phyloP scores from a whole-genome alignment of 2,113 vertebrate genomes.

The Syngnathus floridae region DNA sequence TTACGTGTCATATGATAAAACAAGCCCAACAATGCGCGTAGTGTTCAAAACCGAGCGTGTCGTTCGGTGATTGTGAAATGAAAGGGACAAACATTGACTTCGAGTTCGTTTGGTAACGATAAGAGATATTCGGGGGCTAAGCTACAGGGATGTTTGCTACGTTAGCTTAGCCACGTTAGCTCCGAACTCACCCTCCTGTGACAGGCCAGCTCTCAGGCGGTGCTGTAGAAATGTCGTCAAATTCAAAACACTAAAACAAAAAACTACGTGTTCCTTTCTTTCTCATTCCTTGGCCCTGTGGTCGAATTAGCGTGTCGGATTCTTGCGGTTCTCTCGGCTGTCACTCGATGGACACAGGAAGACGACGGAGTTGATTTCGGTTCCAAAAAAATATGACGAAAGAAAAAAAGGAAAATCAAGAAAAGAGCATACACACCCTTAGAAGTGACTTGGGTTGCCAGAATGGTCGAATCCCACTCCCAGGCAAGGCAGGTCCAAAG shows the following conservation, averaged over 20 bases:
- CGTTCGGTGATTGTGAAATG: background rate
- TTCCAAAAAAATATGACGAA: background rate
- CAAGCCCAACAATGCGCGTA: background rate
- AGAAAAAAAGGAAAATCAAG: background rate
- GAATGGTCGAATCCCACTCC: conserved; percentile 62
- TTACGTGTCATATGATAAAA: conserved; percentile 52
- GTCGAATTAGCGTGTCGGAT: background rate
- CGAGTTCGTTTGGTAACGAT: background rate
- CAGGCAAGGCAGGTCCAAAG: conserved; percentile 64
- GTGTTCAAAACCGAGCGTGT: background rate
- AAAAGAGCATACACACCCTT: conserved; percentile 65
- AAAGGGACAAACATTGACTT: background rate
- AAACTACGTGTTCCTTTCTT: conserved; percentile 5
- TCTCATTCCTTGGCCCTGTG: conserved; percentile 19
- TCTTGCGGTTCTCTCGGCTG: conserved; percentile 26
- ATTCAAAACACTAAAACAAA: conserved; percentile 43
- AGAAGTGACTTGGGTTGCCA: conserved; percentile 61
- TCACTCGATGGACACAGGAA: conserved; percentile 34
- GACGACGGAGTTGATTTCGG: conserved; percentile 12
- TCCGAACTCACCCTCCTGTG: conserved; percentile 65
- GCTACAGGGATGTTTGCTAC: conserved; percentile 51
- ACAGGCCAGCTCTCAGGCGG: conserved; percentile 64
- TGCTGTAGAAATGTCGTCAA: conserved; percentile 40
- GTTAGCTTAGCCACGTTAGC: conserved; percentile 62
- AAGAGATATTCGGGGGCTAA: conserved; percentile 16